A percentile compares a stretch with the other conserved stretches of the same genome.
These are phyloP conservation scores for Tolypeutes matacus DNA, from an alignment of 2,797 vertebrate species.

Conservation along the genomic window DNA sequence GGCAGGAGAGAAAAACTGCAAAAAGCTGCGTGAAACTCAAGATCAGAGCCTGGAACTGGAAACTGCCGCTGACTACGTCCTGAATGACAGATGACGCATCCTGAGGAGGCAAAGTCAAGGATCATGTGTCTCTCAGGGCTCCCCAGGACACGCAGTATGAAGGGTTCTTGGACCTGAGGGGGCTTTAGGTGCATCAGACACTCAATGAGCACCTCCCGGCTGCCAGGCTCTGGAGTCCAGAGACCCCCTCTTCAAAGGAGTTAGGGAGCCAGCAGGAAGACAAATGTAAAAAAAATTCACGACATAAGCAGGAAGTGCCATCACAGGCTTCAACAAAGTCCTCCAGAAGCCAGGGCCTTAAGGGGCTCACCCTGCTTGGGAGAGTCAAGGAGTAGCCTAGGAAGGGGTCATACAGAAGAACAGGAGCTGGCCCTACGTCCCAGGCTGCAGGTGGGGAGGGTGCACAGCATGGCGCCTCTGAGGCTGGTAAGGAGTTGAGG, in stretches of 20 bases:
- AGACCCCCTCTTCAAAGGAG: not conserved
- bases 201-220: not conserved
- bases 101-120: not conserved
- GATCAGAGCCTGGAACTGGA: slow-evolving; percentile 7
- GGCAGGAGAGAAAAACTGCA: not conserved
- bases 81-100: not conserved
- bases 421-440: no score
- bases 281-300: not conserved
- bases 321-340: not conserved
- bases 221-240: not conserved
- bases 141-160: not conserved
- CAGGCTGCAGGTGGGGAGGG: not conserved
- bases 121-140: not conserved
- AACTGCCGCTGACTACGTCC: not conserved
- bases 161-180: not conserved
- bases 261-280: slow-evolving; percentile 6
- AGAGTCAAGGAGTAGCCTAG: not conserved
- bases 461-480: rapidly evolving
- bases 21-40: not conserved
- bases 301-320: not conserved
- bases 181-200: not conserved
- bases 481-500: not conserved
- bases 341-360: not conserved
- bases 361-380: not conserved
- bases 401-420: not conserved